Evolutionary conservation across 2,888 invertebrate species (phyloP).

Genomic region (Drosophila pseudotakahashii): DNA sequence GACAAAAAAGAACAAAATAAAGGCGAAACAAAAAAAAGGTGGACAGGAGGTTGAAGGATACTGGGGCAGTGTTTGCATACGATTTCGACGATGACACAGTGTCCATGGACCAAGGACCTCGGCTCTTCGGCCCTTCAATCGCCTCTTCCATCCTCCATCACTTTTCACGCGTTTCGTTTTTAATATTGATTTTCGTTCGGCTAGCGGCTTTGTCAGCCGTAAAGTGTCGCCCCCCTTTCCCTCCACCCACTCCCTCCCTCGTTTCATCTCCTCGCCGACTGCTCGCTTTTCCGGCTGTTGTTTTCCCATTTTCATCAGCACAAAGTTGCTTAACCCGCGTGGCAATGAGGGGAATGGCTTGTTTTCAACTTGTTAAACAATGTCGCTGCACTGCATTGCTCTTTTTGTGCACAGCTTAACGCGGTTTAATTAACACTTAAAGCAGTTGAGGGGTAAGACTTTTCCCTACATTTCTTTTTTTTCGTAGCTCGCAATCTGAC

Average conservation of each 20-base stretch:
- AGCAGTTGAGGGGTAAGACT: conserved; percentile 33
- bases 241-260: background rate
- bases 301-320: conserved; percentile 73
- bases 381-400: conserved; percentile 26
- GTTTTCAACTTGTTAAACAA: conserved; percentile 30
- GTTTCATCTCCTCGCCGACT: conserved; percentile 33
- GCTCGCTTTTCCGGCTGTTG: conserved; percentile 37
- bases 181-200: conserved; percentile 68
- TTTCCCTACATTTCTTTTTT: conserved; percentile 1
- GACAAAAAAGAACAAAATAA: conserved; percentile 3
- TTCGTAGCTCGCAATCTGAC: conserved; percentile 3
- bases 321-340: conserved; percentile 58
- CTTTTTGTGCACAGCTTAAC: conserved; percentile 53
- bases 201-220: conserved; percentile 28
- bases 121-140: conserved; percentile 23
- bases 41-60: conserved; percentile 19
- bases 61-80: conserved; percentile 39
- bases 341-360: conserved; percentile 15
- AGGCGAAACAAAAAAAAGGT: conserved; percentile 11
- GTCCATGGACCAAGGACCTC: conserved; percentile 30
- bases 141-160: conserved; percentile 39
- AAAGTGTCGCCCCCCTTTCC: conserved; percentile 8
- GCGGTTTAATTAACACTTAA: conserved; percentile 71
- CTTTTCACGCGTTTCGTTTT: conserved; percentile 63
- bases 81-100: conserved; percentile 51